Conservation (phyloP, 2,888 invertebrate genomes). For the Agrochola circellaris region DNA sequence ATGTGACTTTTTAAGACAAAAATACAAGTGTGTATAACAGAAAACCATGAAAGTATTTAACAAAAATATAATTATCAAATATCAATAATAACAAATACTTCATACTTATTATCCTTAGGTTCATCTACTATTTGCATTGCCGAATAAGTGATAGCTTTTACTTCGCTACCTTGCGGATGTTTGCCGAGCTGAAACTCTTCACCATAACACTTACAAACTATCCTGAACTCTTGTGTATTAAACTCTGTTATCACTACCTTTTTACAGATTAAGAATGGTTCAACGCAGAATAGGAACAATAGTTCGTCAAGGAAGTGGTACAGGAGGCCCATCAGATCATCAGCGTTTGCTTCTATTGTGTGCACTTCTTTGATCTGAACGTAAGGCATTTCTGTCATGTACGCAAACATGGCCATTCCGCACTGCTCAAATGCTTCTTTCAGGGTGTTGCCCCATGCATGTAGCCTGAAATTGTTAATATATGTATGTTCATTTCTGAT, state of each 20-base stretch:
- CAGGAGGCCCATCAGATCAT: slow-evolving; percentile 96
- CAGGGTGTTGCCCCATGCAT: slow-evolving; percentile 97
- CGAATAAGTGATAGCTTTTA: slow-evolving; percentile 99
- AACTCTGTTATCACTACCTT: slow-evolving; percentile 97
- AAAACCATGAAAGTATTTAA: slow-evolving; percentile 41
- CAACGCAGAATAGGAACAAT: slow-evolving; percentile 97
- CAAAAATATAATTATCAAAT: slow-evolving; percentile 91
- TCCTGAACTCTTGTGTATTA: slow-evolving; percentile 94
- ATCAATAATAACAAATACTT: slow-evolving; percentile 99
- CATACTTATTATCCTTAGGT: slow-evolving; percentile 93
- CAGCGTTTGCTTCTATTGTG: slow-evolving; percentile 96
- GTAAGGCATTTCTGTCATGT: slow-evolving; percentile 97
- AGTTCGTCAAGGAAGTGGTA: slow-evolving; percentile 98
- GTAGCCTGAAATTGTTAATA: slow-evolving; percentile 91
- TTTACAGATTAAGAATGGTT: slow-evolving; percentile 96
- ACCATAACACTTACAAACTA: slow-evolving; percentile 96
- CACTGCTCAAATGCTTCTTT: slow-evolving; percentile 98
- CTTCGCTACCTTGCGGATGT: slow-evolving; percentile 99
- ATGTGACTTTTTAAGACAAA: not conserved
- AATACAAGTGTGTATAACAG: slow-evolving; percentile 20
- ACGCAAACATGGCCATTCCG: slow-evolving; percentile 98
- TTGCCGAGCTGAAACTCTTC: slow-evolving; percentile 98
- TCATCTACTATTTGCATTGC: slow-evolving; percentile 98
- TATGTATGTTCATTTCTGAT: slow-evolving; percentile 4
- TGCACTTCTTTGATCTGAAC: slow-evolving; percentile 95